Percentiles rank a stretch among this genome's conserved stretches.
Conservation (phyloP, 2,888 invertebrate genomes). For the Cabera pusaria region DNA sequence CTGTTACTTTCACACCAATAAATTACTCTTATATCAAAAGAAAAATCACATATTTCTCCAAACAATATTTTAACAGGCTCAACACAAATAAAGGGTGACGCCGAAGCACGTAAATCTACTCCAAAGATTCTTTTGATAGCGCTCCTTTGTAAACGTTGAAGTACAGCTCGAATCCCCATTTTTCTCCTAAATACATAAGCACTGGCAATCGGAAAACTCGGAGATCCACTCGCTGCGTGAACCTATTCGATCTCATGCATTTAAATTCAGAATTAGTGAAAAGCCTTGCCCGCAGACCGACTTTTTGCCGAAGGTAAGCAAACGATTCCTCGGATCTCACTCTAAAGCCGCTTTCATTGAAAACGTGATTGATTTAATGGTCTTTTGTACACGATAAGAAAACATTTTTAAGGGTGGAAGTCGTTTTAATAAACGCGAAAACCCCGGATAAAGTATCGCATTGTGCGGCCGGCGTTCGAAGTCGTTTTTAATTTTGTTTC, state of each 20-base stretch:
- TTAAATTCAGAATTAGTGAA: slow-evolving; percentile 82
- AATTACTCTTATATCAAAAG: slow-evolving; percentile 48
- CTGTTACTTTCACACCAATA: slow-evolving; percentile 67
- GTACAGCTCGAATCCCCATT: slow-evolving; percentile 57
- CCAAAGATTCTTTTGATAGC: slow-evolving; percentile 58
- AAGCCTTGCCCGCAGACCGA: slow-evolving; percentile 67
- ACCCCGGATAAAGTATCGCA: slow-evolving; percentile 23
- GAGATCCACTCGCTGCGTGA: slow-evolving; percentile 65
- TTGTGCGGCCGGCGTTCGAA: slow-evolving; percentile 21
- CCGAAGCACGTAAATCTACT: slow-evolving; percentile 48
- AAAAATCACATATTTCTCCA: slow-evolving; percentile 35
- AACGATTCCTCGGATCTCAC: slow-evolving; percentile 54
- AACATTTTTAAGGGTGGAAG: slow-evolving; percentile 37
- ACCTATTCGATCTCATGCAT: slow-evolving; percentile 82
- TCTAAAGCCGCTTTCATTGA: slow-evolving; percentile 65
- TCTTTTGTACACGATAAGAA: slow-evolving; percentile 46
- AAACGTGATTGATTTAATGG: slow-evolving; percentile 74
- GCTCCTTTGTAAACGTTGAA: slow-evolving; percentile 56
- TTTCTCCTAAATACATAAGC: slow-evolving; percentile 74
- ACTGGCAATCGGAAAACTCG: slow-evolving; percentile 68
- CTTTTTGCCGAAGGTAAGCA: slow-evolving; percentile 67
- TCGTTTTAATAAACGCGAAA: slow-evolving; percentile 33
- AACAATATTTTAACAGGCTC: slow-evolving; percentile 38
- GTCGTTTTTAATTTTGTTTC: slow-evolving; percentile 35
- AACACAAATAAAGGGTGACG: slow-evolving; percentile 41